Evolutionary conservation across 2,797 vertebrate species (phyloP), one percentile per base, ranked within the genome.

Genomic region (Poeciliopsis paucimaculata): DNA sequence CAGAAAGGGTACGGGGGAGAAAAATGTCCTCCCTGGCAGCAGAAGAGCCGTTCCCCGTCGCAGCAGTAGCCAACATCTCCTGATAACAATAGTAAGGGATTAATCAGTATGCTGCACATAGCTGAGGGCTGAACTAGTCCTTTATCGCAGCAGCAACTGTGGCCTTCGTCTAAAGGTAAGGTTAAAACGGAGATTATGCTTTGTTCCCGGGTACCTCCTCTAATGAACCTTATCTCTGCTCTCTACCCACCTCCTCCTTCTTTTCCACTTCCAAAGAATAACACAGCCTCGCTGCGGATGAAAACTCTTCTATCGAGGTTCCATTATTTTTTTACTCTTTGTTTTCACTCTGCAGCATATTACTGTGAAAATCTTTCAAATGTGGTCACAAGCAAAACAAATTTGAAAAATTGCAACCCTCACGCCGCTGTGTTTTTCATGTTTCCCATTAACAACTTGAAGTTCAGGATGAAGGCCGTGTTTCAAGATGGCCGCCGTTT

Each of bases 161-260:
- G 62, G 86, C 88, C 92, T 91, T 91, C 90, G 87, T 88, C 89
- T 88, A 93, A 93, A 94, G 91, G 91, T 92, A 93, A 95, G 94
- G 94, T 95, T 95, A 94, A 95, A 95, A 94, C 88, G 87, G 91
- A 95, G 94, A 95, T 95, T 93, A 93, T 43, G 82, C 90, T 93
- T 91, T 92, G 91, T 91, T 94, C 92, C 88, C 23, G 86, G 80
- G 72, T 89, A 91, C 90, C 87, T 90, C 86, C 84, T 88, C 90
- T 94, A 94, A 95, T 94, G 94, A 95, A 95, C 92, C 84, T 93
- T 94, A 94, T 94, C 94, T 92, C 83, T 82, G 84, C 77, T 88
- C 86, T 70, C 81, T 86, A 80, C 88, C 88, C 89, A 91, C 87
- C 91, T 86, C 86, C 91, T 88, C 87, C 91, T 89, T 87, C 90